These are phyloP conservation scores for Cyrtodaria siliqua DNA, from an alignment of 2,888 invertebrate species.

Conservation along the genomic window DNA sequence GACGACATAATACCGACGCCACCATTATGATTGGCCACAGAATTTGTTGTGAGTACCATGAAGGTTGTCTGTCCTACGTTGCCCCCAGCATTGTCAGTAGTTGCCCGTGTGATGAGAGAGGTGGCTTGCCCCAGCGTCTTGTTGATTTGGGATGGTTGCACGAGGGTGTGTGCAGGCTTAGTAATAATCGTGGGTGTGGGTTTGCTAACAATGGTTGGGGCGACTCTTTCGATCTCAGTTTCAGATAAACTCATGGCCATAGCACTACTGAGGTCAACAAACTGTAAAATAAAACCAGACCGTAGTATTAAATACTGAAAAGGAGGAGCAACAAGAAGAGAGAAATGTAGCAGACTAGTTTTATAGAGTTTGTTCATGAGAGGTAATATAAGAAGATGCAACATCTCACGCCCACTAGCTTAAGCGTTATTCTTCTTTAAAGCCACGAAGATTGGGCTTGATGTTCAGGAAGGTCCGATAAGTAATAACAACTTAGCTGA, in stretches of 20 bases:
- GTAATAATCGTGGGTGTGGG: slow-evolving; percentile 34
- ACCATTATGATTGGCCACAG: slow-evolving; percentile 63
- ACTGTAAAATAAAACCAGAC: slow-evolving; percentile 68
- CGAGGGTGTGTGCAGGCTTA: slow-evolving; percentile 52
- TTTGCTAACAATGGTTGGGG: slow-evolving; percentile 48
- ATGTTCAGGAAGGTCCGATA: no score
- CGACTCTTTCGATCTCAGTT: slow-evolving; percentile 65
- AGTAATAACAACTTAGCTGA: no score
- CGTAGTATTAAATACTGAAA: no score
- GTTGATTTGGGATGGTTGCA: slow-evolving; percentile 37
- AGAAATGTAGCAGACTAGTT: no score
- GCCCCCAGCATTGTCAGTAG: slow-evolving; percentile 47
- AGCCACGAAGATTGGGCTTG: no score
- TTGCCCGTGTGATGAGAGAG: slow-evolving; percentile 60
- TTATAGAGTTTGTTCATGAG: no score
- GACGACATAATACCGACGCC: slow-evolving; percentile 55
- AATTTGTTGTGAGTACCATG: slow-evolving; percentile 75
- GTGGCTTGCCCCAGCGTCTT: slow-evolving; percentile 51
- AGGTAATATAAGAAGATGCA: no score
- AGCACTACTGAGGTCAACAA: slow-evolving; percentile 81
- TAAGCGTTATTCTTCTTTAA: no score
- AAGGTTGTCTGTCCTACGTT: slow-evolving; percentile 75
- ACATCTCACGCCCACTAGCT: no score
- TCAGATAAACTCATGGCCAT: slow-evolving; percentile 78
- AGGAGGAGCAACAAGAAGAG: no score